These are phyloP conservation scores for Drosophila borborema DNA, from an alignment of 2,888 invertebrate species.

Conservation along the genomic window DNA sequence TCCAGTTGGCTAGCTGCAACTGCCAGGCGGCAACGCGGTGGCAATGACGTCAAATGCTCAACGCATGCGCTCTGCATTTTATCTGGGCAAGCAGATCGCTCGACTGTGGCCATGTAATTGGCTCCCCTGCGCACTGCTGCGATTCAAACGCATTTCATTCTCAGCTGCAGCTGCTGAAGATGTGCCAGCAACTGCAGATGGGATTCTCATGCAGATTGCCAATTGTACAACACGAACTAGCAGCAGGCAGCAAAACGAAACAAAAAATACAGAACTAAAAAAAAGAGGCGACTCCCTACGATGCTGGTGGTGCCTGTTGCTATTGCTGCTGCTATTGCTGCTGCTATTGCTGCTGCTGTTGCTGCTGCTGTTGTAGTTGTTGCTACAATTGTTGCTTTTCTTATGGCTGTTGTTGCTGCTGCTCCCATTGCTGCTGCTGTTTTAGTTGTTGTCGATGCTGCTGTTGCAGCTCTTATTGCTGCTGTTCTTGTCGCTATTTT, in stretches of 20 bases:
- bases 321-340: neutral
- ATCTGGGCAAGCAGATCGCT: slow-evolving; percentile 51
- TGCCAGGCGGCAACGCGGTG: slow-evolving; percentile 43
- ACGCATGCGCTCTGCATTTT: slow-evolving; percentile 49
- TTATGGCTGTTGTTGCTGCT: neutral
- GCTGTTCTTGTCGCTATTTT: slow-evolving; percentile 8
- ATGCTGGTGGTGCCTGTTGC: slow-evolving; percentile 40
- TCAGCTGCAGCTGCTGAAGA: slow-evolving; percentile 22
- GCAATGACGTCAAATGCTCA: slow-evolving; percentile 65
- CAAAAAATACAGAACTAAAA: slow-evolving; percentile 5
- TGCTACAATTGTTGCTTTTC: neutral
- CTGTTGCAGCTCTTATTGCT: neutral
- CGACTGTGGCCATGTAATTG: slow-evolving; percentile 62
- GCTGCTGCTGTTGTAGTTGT: slow-evolving; percentile 18
- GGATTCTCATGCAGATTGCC: slow-evolving; percentile 63
- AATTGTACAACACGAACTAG: slow-evolving; percentile 62
- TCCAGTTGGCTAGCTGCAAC: neutral
- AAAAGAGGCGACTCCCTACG: slow-evolving; percentile 42
- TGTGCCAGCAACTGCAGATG: slow-evolving; percentile 18
- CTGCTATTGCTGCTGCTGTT: slow-evolving; percentile 14
- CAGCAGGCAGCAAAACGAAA: slow-evolving; percentile 14
- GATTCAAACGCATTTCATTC: slow-evolving; percentile 55
- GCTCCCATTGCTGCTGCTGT: neutral
- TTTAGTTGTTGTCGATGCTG: neutral
- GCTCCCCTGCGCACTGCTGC: slow-evolving; percentile 34